Conservation (phyloP, 2,797 vertebrate genomes). For the Acropternis orthonyx region DNA sequence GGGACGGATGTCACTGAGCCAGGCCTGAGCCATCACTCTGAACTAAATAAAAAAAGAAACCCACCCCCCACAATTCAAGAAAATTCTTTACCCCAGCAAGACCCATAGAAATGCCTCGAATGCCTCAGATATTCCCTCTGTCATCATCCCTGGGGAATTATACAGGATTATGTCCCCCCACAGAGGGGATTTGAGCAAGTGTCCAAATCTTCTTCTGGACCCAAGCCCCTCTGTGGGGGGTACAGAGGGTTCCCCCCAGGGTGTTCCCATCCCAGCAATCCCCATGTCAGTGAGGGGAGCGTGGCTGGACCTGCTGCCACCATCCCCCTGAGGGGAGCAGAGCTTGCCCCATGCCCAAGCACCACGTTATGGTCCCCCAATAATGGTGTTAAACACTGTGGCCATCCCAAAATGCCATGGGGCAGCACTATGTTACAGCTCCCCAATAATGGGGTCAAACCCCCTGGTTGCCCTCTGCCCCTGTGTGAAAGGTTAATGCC, state of each 20-base stretch:
- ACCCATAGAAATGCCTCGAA: background rate
- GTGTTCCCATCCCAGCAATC: background rate
- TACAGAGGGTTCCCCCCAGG: background rate
- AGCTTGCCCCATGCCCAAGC: background rate
- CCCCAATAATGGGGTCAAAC: fast-evolving
- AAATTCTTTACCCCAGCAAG: background rate
- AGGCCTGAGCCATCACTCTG: background rate
- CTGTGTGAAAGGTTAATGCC: fast-evolving
- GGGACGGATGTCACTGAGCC: background rate
- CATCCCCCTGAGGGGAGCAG: fast-evolving
- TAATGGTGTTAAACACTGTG: too few relatives aligned
- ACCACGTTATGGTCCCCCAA: fast-evolving
- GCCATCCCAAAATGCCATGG: background rate
- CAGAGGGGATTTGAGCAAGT: background rate
- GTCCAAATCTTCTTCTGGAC: background rate
- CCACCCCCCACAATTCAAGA: background rate
- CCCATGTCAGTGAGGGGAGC: background rate
- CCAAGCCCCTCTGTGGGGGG: background rate
- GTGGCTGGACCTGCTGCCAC: fast-evolving
- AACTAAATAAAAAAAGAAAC: background rate
- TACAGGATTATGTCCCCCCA: fast-evolving
- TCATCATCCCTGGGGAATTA: background rate
- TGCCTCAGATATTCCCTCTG: background rate
- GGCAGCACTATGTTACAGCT: fast-evolving
- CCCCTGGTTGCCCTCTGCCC: fast-evolving